A percentile compares a stretch with the other conserved stretches of the same genome.
These are phyloP conservation scores for Turritopsis dohrnii DNA, from an alignment of 30 jellyfish, hydroid and myxozoan genomes.

Conservation along the genomic window DNA sequence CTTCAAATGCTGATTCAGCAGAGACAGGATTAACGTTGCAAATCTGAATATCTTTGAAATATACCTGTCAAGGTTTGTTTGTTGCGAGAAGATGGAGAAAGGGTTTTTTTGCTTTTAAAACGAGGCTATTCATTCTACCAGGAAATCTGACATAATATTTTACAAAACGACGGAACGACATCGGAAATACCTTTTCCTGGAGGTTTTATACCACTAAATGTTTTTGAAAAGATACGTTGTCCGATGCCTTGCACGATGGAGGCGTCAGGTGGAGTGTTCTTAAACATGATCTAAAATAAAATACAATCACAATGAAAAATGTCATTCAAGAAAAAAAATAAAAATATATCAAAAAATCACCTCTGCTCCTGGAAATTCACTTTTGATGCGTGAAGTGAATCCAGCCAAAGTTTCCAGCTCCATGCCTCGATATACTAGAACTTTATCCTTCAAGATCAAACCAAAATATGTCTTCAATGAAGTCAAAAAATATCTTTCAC, in stretches of 20 bases:
- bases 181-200: too few relatives aligned
- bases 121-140: too few relatives aligned
- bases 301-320: neutral
- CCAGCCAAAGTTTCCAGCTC: conserved; percentile 89
- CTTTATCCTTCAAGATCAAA: conserved; percentile 50
- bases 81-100: too few relatives aligned
- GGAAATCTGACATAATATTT: too few relatives aligned
- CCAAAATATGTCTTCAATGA: neutral
- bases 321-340: neutral
- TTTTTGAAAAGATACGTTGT: conserved; percentile 80
- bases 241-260: conserved; percentile 57
- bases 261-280: conserved; percentile 91
- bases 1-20: conserved; percentile 38
- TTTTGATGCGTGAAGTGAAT: conserved; percentile 67
- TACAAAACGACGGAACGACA: neutral
- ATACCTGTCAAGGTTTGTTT: neutral
- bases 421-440: conserved; percentile 74
- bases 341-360: conserved; percentile 9
- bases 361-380: conserved; percentile 95
- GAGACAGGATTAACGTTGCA: conserved; percentile 93
- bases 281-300: conserved; percentile 59
- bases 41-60: conserved; percentile 74
- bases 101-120: too few relatives aligned
- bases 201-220: conserved; percentile 27
- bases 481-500: neutral